Evolutionary conservation across 2,888 invertebrate genomes (phyloP).

Genomic region (Byasa hedistus): DNA sequence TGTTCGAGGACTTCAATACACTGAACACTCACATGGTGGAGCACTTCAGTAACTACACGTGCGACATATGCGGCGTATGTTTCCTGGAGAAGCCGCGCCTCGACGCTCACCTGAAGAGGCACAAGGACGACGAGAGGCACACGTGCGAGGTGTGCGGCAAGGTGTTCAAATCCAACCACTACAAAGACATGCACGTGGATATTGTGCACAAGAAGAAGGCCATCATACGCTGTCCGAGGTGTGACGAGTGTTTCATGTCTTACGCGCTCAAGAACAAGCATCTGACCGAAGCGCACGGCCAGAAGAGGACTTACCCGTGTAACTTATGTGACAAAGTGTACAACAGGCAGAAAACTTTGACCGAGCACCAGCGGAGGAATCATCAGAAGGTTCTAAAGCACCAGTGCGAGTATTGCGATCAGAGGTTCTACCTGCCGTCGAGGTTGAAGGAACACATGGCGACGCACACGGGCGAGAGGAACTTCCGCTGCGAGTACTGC

Average conservation of each 20-base stretch:
- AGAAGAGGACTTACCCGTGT: constrained; percentile 68
- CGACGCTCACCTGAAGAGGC: constrained; percentile 70
- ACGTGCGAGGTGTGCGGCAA: constrained; percentile 76
- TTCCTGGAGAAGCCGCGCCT: constrained; percentile 73
- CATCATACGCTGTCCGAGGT: constrained; percentile 65
- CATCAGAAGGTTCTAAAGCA: constrained; percentile 73
- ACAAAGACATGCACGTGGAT: constrained; percentile 72
- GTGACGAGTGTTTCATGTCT: constrained; percentile 73
- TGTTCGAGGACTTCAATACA: constrained; percentile 67
- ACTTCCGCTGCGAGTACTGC: constrained; percentile 80
- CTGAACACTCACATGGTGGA: constrained; percentile 71
- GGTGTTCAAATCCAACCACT: constrained; percentile 69
- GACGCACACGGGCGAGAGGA: constrained; percentile 76
- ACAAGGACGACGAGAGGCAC: constrained; percentile 73
- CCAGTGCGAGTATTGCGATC: constrained; percentile 78
- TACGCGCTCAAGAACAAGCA: constrained; percentile 69
- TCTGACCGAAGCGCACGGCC: constrained; percentile 68
- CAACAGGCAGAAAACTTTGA: constrained; percentile 66
- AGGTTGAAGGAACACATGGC: constrained; percentile 75
- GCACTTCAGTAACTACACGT: constrained; percentile 69
- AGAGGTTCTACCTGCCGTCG: constrained; percentile 72
- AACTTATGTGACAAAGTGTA: constrained; percentile 73
- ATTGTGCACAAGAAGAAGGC: constrained; percentile 72
- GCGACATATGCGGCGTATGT: constrained; percentile 69
- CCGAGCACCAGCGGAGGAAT: constrained; percentile 67